These are phyloP conservation scores for Lampris megalopsis DNA, from an alignment of 2,113 vertebrate genomes.

Conservation along the genomic window DNA sequence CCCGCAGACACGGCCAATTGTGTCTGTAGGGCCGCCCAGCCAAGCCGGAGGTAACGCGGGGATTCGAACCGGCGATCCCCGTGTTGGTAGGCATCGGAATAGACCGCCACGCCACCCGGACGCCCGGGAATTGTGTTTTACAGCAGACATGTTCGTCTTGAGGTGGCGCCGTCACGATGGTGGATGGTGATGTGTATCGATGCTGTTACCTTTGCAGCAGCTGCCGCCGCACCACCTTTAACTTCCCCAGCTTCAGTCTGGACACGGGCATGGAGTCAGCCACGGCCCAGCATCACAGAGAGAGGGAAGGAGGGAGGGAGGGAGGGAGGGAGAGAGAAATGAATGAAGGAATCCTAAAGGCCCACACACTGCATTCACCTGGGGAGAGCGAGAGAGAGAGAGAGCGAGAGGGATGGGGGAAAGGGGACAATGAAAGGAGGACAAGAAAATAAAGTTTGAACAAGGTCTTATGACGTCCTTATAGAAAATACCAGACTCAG, in stretches of 20 bases:
- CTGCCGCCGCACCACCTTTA: conserved; percentile 86
- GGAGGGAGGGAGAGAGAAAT: neutral
- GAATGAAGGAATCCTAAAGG: neutral
- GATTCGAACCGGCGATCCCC: too few relatives aligned
- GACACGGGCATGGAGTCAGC: conserved; percentile 72
- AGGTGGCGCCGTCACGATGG: too few relatives aligned
- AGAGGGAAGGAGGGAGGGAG: neutral
- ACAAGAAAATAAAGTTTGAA: conserved; percentile 15
- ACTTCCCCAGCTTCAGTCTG: conserved; percentile 85
- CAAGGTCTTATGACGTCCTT: conserved; percentile 12
- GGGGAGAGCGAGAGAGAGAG: neutral
- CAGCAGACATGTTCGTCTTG: neutral
- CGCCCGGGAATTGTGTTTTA: too few relatives aligned
- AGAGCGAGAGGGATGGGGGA: neutral
- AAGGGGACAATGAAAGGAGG: neutral
- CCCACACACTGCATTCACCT: too few relatives aligned
- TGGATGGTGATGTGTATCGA: neutral
- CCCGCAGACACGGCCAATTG: too few relatives aligned
- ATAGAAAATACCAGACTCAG: conserved; percentile 30
- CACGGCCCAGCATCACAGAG: conserved; percentile 75
- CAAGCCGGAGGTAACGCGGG: too few relatives aligned
- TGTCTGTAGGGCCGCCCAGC: too few relatives aligned
- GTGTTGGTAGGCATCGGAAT: too few relatives aligned
- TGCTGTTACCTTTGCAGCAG: conserved; percentile 84
- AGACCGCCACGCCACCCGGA: too few relatives aligned